Base-by-base conservation (phyloP, 2,113 vertebrate species). In the Malurus elegans region DNA sequence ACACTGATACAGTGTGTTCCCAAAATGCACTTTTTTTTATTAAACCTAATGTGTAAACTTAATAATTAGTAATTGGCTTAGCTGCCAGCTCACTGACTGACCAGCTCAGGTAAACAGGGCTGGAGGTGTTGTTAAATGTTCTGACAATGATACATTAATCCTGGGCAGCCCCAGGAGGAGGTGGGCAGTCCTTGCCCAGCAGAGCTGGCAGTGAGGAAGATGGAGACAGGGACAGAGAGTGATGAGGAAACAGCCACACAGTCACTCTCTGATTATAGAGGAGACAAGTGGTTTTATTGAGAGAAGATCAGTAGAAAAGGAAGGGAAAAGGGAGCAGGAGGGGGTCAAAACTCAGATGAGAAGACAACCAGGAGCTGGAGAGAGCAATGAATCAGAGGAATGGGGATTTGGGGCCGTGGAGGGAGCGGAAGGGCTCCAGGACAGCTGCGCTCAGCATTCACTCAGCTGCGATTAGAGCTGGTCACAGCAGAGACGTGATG, bases 401-500 rank as follows among this genome's bases (percentile, higher is more conserved):
- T 0, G 5, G 54, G 3, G 19, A 6, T 8, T 8, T 38, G 18
- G 44, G 50, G 54, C 66, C 0, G 3, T 8, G 19, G n/a, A 62
- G 73, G 65, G 81, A 66, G 28, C 0, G 0, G 70, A 9, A 28
- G 34, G 31, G 50, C 2, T 0, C 44, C 0, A 1, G 58, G 71
- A 31, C 3, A 10, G 74, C 51, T 56, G 79, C 0, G 2, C 58
- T 67, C 84, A 32, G 23, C 79, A 5, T 66, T 47, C 9, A 20
- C 88, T 90, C 91, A 95, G 86, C 83, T 69, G 62, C 6, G 6
- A 48, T 34, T 17, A 25, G 67, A 73, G 67, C 89, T 65, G 86
- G 31, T 76, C 10, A 1, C 64, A 65, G 50, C 19, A 9, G 50
- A 47, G 79, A 50, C 9, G 10, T 78, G 93, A 42, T 38, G 76